phyloP scores from a whole-genome alignment of 2,797 vertebrate species.

The Galagoides demidoff region DNA sequence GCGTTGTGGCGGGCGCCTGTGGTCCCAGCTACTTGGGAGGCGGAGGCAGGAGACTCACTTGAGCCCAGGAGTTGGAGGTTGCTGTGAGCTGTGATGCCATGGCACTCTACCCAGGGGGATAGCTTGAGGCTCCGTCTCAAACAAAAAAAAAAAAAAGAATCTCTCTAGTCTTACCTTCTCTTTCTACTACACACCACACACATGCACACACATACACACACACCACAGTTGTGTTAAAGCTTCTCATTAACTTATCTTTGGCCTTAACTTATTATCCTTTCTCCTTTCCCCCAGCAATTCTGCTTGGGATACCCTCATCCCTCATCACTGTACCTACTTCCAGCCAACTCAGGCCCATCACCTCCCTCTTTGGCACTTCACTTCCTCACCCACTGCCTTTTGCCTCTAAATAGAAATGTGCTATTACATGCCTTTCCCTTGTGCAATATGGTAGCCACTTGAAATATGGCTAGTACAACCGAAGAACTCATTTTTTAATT shows the following conservation, averaged over 20 bases:
- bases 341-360: background rate
- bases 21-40: too few species aligned
- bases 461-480: background rate
- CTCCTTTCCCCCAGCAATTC: background rate
- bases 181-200: background rate
- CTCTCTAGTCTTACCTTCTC: background rate
- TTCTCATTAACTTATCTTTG: conserved; percentile 15
- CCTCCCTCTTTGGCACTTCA: background rate
- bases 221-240: background rate
- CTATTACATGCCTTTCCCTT: background rate
- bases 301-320: background rate
- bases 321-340: background rate
- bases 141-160: too few species aligned
- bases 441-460: background rate
- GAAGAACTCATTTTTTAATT: conserved; percentile 25
- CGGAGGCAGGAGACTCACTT: too few species aligned
- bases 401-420: background rate
- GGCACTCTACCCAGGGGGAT: too few species aligned
- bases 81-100: too few species aligned
- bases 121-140: too few species aligned
- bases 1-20: too few species aligned
- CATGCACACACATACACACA: too few species aligned
- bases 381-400: background rate
- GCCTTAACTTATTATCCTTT: background rate
- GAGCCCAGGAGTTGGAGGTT: too few species aligned